Evolutionary conservation across 1,140 invertebrate species (phyloP).

Genomic region (Xylocopa sonorina): DNA sequence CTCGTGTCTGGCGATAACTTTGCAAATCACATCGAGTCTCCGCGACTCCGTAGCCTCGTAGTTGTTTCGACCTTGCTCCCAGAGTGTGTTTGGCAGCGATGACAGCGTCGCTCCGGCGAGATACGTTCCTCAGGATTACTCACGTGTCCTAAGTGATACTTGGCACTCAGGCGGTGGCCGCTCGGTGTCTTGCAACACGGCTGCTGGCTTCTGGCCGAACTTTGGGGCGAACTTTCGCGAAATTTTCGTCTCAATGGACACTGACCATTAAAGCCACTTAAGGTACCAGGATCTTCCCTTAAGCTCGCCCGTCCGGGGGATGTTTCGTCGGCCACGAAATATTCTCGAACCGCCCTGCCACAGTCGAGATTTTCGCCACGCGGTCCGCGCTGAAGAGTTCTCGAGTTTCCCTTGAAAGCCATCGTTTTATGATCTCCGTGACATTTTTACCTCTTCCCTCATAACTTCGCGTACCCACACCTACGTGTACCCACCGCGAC

Average conservation of each 20-base stretch:
- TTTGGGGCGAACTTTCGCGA: slow-evolving; percentile 50
- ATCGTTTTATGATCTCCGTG: slow-evolving; percentile 7
- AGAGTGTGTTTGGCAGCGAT: neutral
- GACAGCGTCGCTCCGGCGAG: neutral
- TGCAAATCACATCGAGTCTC: slow-evolving; percentile 27
- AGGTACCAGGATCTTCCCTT: slow-evolving; percentile 41
- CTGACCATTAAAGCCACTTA: slow-evolving; percentile 55
- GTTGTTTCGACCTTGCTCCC: slow-evolving; percentile 3
- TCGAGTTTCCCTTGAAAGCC: slow-evolving; percentile 17
- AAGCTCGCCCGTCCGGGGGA: slow-evolving; percentile 4
- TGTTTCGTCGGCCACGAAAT: slow-evolving; percentile 32
- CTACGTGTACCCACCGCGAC: neutral
- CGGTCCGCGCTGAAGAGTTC: neutral
- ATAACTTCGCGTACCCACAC: slow-evolving; percentile 12
- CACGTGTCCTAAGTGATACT: slow-evolving; percentile 50
- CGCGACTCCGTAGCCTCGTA: slow-evolving; percentile 3
- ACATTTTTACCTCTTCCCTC: slow-evolving; percentile 9
- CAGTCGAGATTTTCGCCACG: slow-evolving; percentile 18
- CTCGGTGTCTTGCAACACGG: slow-evolving; percentile 36
- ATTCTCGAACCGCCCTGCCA: slow-evolving; percentile 24
- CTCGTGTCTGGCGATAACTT: neutral
- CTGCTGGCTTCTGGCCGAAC: slow-evolving; percentile 32
- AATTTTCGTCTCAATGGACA: slow-evolving; percentile 59
- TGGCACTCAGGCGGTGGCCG: slow-evolving; percentile 25
- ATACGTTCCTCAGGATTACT: slow-evolving; percentile 46